These are phyloP conservation scores for Neotoma lepida DNA, from an alignment of 2,113 vertebrate species.

Conservation along the genomic window DNA sequence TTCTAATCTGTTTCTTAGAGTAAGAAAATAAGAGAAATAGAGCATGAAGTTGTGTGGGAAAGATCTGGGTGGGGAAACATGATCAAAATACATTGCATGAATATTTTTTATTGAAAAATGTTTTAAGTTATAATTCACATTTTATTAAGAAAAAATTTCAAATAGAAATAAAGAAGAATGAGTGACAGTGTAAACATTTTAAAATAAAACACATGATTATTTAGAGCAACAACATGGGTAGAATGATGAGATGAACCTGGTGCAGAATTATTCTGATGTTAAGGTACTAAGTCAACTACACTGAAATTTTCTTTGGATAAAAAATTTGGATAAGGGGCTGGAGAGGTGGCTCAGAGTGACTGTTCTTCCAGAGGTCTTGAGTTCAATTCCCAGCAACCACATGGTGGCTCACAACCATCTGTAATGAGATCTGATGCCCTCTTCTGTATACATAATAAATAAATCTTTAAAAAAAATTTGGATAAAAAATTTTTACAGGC, in stretches of 20 bases:
- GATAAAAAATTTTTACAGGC: background rate
- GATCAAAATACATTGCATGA: background rate
- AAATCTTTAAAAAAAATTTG: too few relatives aligned
- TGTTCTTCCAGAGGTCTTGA: too few relatives aligned
- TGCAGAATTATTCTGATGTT: constrained; percentile 16
- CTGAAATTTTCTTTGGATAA: constrained; percentile 24
- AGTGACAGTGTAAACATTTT: background rate
- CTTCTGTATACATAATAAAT: too few relatives aligned
- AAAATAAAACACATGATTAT: background rate
- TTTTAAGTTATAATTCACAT: background rate
- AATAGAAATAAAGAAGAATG: constrained; percentile 8
- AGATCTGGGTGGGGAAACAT: background rate
- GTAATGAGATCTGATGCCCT: too few relatives aligned
- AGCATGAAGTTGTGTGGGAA: background rate
- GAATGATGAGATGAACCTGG: background rate
- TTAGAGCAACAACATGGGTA: background rate
- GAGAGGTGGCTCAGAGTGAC: too few relatives aligned
- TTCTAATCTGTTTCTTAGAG: background rate
- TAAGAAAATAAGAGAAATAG: too few relatives aligned
- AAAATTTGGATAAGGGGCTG: too few relatives aligned
- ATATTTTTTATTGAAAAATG: background rate
- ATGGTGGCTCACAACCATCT: too few relatives aligned
- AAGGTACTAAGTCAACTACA: background rate
- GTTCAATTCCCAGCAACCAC: too few relatives aligned
- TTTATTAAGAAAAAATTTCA: constrained; percentile 32